Evolutionary conservation across 2,113 vertebrate genomes (phyloP).

Genomic region (Elachura formosa): DNA sequence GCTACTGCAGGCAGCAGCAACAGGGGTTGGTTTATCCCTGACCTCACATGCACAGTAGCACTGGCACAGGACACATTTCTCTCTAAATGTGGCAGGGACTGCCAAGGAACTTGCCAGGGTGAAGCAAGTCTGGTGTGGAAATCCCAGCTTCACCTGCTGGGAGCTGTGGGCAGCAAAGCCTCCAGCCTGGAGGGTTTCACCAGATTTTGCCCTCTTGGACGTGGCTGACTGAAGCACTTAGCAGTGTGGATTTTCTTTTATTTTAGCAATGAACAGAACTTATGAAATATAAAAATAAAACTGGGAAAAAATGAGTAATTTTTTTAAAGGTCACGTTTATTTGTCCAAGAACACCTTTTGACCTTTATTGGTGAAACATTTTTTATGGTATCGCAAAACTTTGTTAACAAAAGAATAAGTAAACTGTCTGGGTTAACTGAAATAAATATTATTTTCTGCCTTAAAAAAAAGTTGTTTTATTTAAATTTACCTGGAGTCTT

Average conservation of each 20-base stretch:
- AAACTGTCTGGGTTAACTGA: neutral
- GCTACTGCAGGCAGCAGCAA: fast-evolving
- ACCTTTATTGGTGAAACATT: neutral
- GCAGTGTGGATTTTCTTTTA: neutral
- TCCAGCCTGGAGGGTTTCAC: neutral
- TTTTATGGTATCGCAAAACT: neutral
- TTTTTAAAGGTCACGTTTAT: neutral
- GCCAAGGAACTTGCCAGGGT: neutral
- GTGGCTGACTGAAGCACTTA: neutral
- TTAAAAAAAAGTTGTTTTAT: neutral
- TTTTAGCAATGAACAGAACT: neutral
- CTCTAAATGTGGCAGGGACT: neutral
- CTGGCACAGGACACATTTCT: neutral
- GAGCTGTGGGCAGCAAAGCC: neutral
- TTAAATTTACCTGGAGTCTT: neutral
- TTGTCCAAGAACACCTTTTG: neutral
- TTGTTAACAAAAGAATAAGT: neutral
- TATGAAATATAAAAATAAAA: neutral
- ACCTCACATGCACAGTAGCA: fast-evolving
- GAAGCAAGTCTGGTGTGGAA: neutral
- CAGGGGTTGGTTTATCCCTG: neutral
- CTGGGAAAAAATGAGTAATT: neutral
- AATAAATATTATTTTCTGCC: neutral
- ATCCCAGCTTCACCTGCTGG: neutral
- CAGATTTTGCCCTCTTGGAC: neutral